Evolutionary conservation across 2,113 vertebrate genomes (phyloP).

Genomic region (Taurulus bubalis): DNA sequence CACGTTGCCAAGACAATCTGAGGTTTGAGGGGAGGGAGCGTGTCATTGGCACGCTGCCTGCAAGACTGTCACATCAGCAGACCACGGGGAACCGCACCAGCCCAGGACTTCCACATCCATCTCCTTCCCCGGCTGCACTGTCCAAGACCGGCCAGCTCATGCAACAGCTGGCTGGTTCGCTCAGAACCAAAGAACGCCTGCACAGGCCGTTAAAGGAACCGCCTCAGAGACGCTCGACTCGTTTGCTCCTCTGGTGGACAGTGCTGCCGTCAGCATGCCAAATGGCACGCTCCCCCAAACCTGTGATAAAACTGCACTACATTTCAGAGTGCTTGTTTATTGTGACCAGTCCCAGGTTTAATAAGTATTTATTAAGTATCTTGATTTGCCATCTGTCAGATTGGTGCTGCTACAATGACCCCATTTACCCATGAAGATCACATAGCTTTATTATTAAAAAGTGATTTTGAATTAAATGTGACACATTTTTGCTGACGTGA

Average conservation of each 20-base stretch:
- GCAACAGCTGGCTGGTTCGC: neutral
- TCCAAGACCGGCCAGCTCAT: slow-evolving; percentile 5
- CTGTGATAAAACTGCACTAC: too few relatives aligned
- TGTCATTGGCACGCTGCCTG: neutral
- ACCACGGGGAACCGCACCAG: neutral
- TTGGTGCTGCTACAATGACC: too few relatives aligned
- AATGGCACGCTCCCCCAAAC: too few relatives aligned
- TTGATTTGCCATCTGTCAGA: too few relatives aligned
- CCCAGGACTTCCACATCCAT: neutral
- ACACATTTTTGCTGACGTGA: neutral
- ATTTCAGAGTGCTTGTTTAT: too few relatives aligned
- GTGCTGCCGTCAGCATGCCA: too few relatives aligned
- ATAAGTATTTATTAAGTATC: too few relatives aligned
- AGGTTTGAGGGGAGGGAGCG: too few relatives aligned
- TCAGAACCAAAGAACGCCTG: neutral
- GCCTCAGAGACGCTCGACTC: neutral
- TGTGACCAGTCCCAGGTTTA: too few relatives aligned
- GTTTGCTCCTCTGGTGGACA: too few relatives aligned
- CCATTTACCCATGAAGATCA: too few relatives aligned
- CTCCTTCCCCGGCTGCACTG: neutral
- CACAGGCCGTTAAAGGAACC: neutral
- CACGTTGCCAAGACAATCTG: neutral
- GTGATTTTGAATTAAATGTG: neutral
- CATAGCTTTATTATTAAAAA: neutral
- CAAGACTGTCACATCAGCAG: neutral